Conservation (phyloP, 2,797 vertebrate genomes). For the Sternotherus odoratus region DNA sequence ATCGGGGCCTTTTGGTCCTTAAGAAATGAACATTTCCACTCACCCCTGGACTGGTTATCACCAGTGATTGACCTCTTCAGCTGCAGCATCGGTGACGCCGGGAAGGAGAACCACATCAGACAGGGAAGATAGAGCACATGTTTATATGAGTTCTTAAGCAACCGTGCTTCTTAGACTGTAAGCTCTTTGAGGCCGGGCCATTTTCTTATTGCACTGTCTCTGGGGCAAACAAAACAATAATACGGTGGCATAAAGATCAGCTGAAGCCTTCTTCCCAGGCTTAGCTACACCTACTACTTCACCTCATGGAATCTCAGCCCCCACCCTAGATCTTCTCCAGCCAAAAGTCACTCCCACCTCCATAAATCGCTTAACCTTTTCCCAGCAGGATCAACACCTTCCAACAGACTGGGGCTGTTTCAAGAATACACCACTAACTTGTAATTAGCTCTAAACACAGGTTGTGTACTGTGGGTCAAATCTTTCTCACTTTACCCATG, state of each 20-base stretch:
- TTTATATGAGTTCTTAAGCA: background rate
- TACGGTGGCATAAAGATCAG: too few relatives aligned
- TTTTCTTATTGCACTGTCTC: background rate
- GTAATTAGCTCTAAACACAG: fast-evolving
- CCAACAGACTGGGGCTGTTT: background rate
- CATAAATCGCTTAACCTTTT: fast-evolving
- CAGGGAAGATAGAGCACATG: background rate
- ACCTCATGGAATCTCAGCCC: fast-evolving
- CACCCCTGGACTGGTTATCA: too few relatives aligned
- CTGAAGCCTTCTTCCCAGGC: background rate
- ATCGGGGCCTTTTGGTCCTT: too few relatives aligned
- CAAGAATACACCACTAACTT: background rate
- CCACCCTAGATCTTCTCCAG: background rate
- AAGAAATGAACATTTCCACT: background rate
- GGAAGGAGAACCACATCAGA: background rate
- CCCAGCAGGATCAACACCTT: fast-evolving
- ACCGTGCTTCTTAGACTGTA: background rate
- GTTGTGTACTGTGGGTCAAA: fast-evolving
- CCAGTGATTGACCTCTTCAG: fast-evolving
- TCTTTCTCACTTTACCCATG: background rate
- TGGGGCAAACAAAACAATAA: background rate
- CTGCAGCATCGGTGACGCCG: background rate
- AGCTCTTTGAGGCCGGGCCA: background rate
- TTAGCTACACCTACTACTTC: too few relatives aligned
- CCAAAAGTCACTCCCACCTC: background rate